Conservation (phyloP, 2,797 vertebrate species). For the Sebastes oblongus region DNA sequence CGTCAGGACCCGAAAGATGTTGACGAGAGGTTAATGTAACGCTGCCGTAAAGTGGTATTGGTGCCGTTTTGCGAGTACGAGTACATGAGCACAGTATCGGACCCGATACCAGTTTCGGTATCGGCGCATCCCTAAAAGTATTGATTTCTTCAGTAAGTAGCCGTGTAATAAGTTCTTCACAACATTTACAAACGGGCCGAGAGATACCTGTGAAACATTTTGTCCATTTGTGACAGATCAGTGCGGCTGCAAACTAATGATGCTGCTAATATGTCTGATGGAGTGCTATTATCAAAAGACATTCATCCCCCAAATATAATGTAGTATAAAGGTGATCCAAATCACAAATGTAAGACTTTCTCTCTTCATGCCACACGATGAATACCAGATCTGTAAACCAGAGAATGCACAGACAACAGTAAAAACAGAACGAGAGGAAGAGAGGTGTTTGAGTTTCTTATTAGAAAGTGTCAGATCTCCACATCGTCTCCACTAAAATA, state of each 20-base stretch:
- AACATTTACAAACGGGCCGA: too few relatives aligned
- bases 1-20: too few relatives aligned
- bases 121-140: too few relatives aligned
- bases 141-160: too few relatives aligned
- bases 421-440: neutral
- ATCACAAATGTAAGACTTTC: neutral
- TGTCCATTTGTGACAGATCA: neutral
- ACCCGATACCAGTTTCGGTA: too few relatives aligned
- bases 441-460: conserved; percentile 12
- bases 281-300: neutral
- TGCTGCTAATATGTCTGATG: neutral
- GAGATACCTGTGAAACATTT: too few relatives aligned
- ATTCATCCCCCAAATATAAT: neutral
- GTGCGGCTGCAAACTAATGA: neutral
- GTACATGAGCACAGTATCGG: too few relatives aligned
- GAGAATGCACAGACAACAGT: neutral
- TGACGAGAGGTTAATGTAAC: too few relatives aligned
- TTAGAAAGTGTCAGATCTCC: conserved; percentile 23
- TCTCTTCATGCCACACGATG: neutral
- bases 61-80: too few relatives aligned
- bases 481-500: conserved; percentile 29
- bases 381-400: neutral
- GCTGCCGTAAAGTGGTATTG: too few relatives aligned
- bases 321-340: neutral
- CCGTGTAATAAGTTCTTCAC: too few relatives aligned